Evolutionary conservation across 1,140 invertebrate species (phyloP), one percentile per base, ranked within the genome.

Genomic region (Diprion similis): DNA sequence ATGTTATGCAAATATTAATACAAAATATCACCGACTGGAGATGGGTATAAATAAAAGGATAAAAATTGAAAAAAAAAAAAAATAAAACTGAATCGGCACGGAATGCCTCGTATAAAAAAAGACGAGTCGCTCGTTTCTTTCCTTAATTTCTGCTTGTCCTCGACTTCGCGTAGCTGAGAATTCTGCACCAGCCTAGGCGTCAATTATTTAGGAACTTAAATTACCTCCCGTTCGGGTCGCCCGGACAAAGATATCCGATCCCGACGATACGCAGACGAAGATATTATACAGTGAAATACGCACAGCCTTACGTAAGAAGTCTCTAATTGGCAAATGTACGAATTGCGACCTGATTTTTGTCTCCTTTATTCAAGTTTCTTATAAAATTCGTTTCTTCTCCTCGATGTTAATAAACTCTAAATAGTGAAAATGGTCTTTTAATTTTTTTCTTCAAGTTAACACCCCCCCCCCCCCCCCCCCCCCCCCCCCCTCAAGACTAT

Each of bases 191-290:
- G n/a, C n/a, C n/a, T n/a, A 59, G 51, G n/a, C 51, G 51, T 59
- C 51, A 59, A 59, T 59, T 59, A 59, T 59, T 59, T 59, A 59
- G 51, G 9, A 59, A 59, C 51, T 59, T 17, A 59, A 59, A 59
- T 59, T 59, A 59, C 51, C 51, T 59, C 51, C n/a, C 24, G 24
- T 1, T 37, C 24, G 11, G n/a, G 48, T 51, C 48, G 48, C 15
- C 48, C 15, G 48, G 48, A 51, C 48, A 51, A 51, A 51, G 48
- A 51, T n/a, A n/a, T 51, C 48, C 15, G 48, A 51, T 51, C 48
- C 15, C 10, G 11, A 17, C 51, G 51, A 59, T 59, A 59, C 51
- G 4, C 11, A 9, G 6, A 15, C 11, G 4, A 6, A 59, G 4
- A 59, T 10, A 59, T 6, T 6, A 17, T 9, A 59, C 51, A 17